phyloP scores from a whole-genome alignment of 2,797 vertebrate genomes.

The Podargus strigoides region DNA sequence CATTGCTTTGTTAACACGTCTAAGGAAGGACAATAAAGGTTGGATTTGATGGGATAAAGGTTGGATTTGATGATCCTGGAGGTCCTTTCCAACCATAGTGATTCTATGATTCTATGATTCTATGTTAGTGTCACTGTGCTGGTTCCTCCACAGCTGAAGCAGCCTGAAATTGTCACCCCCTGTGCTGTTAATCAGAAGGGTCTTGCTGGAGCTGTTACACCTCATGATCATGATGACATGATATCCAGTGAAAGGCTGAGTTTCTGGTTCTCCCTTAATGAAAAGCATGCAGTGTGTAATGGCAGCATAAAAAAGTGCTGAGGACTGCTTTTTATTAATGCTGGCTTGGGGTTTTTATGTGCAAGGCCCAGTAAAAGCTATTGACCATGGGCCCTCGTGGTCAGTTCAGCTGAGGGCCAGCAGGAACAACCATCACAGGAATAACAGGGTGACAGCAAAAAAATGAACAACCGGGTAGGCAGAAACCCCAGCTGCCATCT shows the following conservation, averaged over 20 bases:
- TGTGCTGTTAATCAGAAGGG: not conserved
- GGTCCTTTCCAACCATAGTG: no score
- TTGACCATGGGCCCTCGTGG: not conserved
- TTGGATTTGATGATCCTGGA: no score
- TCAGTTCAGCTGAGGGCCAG: not conserved
- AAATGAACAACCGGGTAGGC: not conserved
- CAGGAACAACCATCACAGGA: not conserved
- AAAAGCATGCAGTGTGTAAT: conserved; percentile 25
- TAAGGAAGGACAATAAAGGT: not conserved
- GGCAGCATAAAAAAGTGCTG: not conserved
- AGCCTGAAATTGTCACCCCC: not conserved
- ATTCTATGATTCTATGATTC: no score
- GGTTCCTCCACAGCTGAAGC: not conserved
- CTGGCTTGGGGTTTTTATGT: not conserved
- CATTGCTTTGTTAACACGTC: not conserved
- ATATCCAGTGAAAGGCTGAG: not conserved
- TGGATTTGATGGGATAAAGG: no score
- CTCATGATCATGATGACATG: not conserved
- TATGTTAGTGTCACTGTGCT: rapidly evolving
- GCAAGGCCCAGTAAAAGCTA: conserved; percentile 1
- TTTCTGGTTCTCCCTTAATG: not conserved
- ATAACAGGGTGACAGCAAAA: not conserved
- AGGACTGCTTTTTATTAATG: conserved; percentile 10
- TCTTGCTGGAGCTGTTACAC: not conserved
- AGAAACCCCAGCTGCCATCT: not conserved